Conservation (phyloP, 2,113 vertebrate genomes). For the human (Homo sapiens) region DNA sequence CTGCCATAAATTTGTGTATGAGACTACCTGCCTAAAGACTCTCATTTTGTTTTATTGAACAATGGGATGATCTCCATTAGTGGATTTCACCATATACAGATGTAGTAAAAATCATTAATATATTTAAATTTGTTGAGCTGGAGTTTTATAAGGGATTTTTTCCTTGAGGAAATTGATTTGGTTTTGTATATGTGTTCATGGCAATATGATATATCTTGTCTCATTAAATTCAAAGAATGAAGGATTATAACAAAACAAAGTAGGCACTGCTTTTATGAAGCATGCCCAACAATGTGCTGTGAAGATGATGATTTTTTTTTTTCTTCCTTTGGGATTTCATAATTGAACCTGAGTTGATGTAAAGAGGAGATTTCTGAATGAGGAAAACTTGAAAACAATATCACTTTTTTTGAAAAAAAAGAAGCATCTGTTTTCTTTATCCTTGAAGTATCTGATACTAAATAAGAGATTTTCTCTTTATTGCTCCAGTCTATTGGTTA, state of each 20-base stretch:
- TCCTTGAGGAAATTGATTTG: constrained; percentile 45
- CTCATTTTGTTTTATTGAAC: constrained; percentile 69
- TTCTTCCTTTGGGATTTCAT: constrained; percentile 56
- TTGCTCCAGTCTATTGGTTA: background rate
- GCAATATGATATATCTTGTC: constrained; percentile 65
- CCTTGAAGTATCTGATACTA: constrained; percentile 37
- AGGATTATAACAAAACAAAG: constrained; percentile 72
- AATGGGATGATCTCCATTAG: constrained; percentile 72
- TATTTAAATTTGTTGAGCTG: constrained; percentile 76
- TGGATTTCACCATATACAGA: constrained; percentile 56
- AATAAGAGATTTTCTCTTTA: constrained; percentile 31
- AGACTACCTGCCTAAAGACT: constrained; percentile 65
- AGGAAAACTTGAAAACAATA: constrained; percentile 54
- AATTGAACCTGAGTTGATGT: constrained; percentile 50
- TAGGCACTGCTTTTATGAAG: constrained; percentile 52
- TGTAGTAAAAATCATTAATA: constrained; percentile 71
- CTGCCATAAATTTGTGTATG: constrained; percentile 20
- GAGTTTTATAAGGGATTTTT: constrained; percentile 67
- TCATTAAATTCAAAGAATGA: constrained; percentile 70
- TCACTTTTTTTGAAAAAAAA: background rate
- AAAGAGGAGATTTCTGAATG: constrained; percentile 69
- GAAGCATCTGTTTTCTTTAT: background rate
- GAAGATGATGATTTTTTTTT: constrained; percentile 47
- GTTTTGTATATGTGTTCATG: constrained; percentile 60
- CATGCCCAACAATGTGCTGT: background rate